phyloP scores from a whole-genome alignment of 2,797 vertebrate genomes.

The Antrozous pallidus region DNA sequence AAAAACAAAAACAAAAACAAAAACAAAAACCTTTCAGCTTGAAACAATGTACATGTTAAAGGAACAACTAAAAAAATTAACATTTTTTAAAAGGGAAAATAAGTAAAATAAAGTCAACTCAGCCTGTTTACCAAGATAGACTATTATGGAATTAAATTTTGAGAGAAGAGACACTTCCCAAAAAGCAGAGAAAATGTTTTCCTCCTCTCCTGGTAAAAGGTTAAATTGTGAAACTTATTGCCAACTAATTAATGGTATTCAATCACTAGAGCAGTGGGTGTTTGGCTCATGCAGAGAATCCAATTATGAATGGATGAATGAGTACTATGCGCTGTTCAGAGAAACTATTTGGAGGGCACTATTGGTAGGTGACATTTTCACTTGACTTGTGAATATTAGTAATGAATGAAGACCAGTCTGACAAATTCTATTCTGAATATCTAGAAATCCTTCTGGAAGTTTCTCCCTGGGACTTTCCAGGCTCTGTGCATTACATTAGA shows the following conservation, averaged over 20 bases:
- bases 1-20: neutral
- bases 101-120: neutral
- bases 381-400: neutral
- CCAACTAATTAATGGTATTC: neutral
- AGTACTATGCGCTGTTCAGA: neutral
- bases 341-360: neutral
- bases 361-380: neutral
- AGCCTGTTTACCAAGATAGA: neutral
- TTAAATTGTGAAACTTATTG: neutral
- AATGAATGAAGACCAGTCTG: neutral
- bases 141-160: conserved; percentile 50
- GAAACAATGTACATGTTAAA: neutral
- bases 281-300: neutral
- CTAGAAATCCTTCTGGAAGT: neutral
- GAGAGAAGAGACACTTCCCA: conserved; percentile 62
- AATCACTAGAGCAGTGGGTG: neutral
- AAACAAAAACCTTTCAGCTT: neutral
- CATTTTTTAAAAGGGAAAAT: neutral
- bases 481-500: neutral
- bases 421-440: neutral
- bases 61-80: neutral
- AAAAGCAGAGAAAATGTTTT: conserved; percentile 71
- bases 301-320: neutral
- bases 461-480: neutral
- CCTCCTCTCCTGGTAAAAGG: neutral